A percentile compares a stretch with the other conserved stretches of the same genome.
These are phyloP conservation scores for Tenthredo mesomela DNA, from an alignment of 2,888 invertebrate genomes.

Conservation along the genomic window DNA sequence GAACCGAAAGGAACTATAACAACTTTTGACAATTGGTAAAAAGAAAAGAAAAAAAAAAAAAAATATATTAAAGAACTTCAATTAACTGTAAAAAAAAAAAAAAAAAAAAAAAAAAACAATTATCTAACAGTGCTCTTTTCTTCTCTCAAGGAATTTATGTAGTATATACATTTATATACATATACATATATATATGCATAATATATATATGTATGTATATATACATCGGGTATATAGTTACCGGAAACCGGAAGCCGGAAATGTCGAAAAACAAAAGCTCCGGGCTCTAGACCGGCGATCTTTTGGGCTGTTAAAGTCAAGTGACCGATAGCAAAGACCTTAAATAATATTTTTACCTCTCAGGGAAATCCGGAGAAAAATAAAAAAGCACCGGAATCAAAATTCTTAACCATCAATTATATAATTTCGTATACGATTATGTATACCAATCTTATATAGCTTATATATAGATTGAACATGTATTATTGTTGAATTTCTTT, in stretches of 20 bases:
- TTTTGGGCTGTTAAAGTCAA: neutral
- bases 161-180: neutral
- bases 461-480: neutral
- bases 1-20: neutral
- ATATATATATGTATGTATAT: neutral
- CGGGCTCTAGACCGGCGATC: neutral
- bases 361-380: neutral
- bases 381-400: neutral
- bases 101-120: neutral
- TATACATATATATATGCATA: neutral
- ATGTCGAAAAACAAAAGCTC: constrained; percentile 3
- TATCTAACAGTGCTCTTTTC: neutral
- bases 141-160: neutral
- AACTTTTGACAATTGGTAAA: neutral
- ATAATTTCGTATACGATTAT: neutral
- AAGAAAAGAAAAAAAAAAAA: neutral
- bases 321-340: constrained; percentile 4
- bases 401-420: neutral
- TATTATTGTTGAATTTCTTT: neutral
- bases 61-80: neutral
- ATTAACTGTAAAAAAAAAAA: neutral
- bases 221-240: neutral
- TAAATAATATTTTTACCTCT: neutral
- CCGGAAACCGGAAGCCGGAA: constrained; percentile 1
- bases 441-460: neutral